Base-by-base conservation (phyloP, 2,113 vertebrate species). In the Amphiprion percula region DNA sequence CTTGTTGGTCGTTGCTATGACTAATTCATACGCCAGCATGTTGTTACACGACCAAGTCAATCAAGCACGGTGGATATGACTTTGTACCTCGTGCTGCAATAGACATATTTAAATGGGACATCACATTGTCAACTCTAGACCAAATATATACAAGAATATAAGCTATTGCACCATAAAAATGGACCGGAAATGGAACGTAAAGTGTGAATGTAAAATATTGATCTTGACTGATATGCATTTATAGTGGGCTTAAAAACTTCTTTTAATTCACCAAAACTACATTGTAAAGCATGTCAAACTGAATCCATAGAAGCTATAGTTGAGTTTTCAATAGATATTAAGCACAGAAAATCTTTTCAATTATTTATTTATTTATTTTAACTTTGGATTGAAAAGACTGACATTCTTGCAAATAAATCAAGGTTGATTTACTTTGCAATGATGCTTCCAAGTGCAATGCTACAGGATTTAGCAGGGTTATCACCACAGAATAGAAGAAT, bases 1-100 rank as follows among this genome's bases (percentile, higher is more conserved):
- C 30, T 60, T 23, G 63, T 64, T 68, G 58, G 80, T 23, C 6
- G 49, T 4, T 11, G 62, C 61, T 74, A 86, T 91, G 77, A 88
- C 56, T 91, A 90, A 91, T 82, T 90, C 21, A 91, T 90, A 79
- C 16, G 50, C 59, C 73, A 78, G 84, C 78, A 80, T 85, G 86
- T 79, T 78, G 58, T 76, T 72, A 74, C 28, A 68, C 69, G 68
- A 72, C 63, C n/a, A 62, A 52, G 44, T 77, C 85, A 68, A 80
- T 72, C 69, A 53, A 59, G 69, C 58, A 37, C 69, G 23, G 53
- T 28, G 78, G 65, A 77, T 39, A 60, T 5, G 37, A 14, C 28
- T 60, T 28, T 19, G 10, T 14, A 67, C n/a, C 37, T 72, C 70
- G 61, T 67, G 41, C 19, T 37, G 61, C 17, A 37, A n/a, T n/a